Base-by-base conservation (phyloP, 1,140 invertebrate genomes). In the Hyposmocoma kahamanoa region DNA sequence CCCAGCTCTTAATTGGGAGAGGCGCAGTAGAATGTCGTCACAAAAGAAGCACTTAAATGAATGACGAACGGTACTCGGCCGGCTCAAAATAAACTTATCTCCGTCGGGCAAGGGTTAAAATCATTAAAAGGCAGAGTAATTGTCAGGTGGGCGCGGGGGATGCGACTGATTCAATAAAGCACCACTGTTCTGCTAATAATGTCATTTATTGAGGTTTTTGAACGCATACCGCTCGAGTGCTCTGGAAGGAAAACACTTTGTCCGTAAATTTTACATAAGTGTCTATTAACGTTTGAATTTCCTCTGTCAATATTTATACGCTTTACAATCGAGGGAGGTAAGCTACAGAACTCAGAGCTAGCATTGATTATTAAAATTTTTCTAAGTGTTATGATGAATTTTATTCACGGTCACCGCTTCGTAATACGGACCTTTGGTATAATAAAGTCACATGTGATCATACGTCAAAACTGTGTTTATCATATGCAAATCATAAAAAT, bases 1-100 rank as follows among this genome's bases (percentile, higher is more conserved):
- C 59, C 67, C 64, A 74, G 59, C 64, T 59, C 65, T 72, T 81
- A 84, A 83, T 81, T 84, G 75, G 59, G 41, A 77, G 74, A 70
- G 64, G 61, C 65, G 70, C 60, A 77, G 61, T 60, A 72, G 67
- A 79, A 81, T 81, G 64, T 68, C 67, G 68, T 67, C 74, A 84
- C 73, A 84, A 84, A 84, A 84, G 80, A 84, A 84, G 73, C 80
- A 84, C 80, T 84, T 78, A 78, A 73, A 73, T 56, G 62, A 72
- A 77, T 61, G 62, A 68, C 58, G 63, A 62, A 62, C 66, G 60
- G 63, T 71, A 76, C 69, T 78, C 68, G 60, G 63, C 59, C 62
- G 68, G 76, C 74, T 84, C 77, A 84, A 81, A 84, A 84, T 84
- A 84, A 84, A 84, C 79, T 81, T 83, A 83, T 83, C 77, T 81